phyloP scores from a whole-genome alignment of 2,888 invertebrate species.

The Melanostoma scalare region DNA sequence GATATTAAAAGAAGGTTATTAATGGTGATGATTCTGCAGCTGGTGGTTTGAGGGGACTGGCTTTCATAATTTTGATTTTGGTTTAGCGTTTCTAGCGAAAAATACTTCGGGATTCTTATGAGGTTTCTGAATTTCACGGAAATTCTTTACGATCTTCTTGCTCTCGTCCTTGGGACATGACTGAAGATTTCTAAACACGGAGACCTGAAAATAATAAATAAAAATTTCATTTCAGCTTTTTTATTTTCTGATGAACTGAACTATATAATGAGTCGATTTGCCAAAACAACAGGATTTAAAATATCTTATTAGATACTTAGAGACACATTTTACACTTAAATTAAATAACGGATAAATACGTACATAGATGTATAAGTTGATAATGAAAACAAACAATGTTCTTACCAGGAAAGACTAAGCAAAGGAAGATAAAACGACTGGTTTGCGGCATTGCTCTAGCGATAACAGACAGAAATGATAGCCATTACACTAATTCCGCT shows the following conservation, averaged over 20 bases:
- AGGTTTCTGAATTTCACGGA: slow-evolving; percentile 81
- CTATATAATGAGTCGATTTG: too few relatives aligned
- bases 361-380: not conserved
- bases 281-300: too few relatives aligned
- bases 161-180: slow-evolving; percentile 81
- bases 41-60: slow-evolving; percentile 55
- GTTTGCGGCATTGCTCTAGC: too few relatives aligned
- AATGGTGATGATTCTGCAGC: slow-evolving; percentile 63
- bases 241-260: too few relatives aligned
- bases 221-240: not conserved
- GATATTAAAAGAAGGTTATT: slow-evolving; percentile 48
- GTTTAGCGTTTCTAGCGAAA: slow-evolving; percentile 81
- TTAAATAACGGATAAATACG: not conserved
- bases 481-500: too few relatives aligned
- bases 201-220: slow-evolving; percentile 77
- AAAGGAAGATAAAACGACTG: too few relatives aligned
- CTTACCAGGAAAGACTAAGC: too few relatives aligned
- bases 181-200: slow-evolving; percentile 81
- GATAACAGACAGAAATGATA: too few relatives aligned
- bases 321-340: too few relatives aligned
- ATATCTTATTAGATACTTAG: too few relatives aligned
- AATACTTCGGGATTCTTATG: slow-evolving; percentile 81
- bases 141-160: slow-evolving; percentile 82
- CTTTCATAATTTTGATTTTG: slow-evolving; percentile 81
- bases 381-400: not conserved